Base-by-base conservation (phyloP, 1,140 invertebrate genomes). In the Drosophila micromelanica region DNA sequence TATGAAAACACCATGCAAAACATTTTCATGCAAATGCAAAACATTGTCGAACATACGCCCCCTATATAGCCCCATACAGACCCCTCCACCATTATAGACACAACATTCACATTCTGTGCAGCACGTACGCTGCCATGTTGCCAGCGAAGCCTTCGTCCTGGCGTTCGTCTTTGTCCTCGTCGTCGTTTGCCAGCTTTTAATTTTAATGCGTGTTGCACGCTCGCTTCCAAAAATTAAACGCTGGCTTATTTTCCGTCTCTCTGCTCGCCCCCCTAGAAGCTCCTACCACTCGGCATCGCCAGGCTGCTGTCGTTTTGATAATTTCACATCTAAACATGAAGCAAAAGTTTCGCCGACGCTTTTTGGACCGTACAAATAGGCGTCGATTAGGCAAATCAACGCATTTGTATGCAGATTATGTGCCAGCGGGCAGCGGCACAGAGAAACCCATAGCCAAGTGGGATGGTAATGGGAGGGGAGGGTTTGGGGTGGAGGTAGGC, bases 351-450 rank as follows among this genome's bases (percentile, higher is more conserved):
- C 63, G 30, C 56, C 45, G 38, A 20, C 65, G 40, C 54, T 73
- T 73, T 78, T 80, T 86, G 46, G 57, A 57, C 65, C 74, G 72
- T 78, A 87, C 82, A 86, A 86, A 86, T 86, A 86, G 78, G 84
- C 82, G 82, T 87, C 78, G 82, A 89, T 87, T 87, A 87, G 84
- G 82, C 82, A 87, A 87, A 87, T 87, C 82, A 87, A 87, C 82
- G 84, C 82, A 87, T 87, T 87, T 87, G 82, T 87, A 87, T 87
- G 82, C 82, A 87, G 82, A 87, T 86, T 86, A 86, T 87, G 81
- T 86, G 81, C 82, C 73, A 79, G 67, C 78, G 54, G 59, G 63
- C 72, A 62, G 38, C 67, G 38, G 49, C 30, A 42, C 23, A 67
- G 43, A 59, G 32, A 40, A 23, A 46, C 38, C 56, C 46, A 40